Evolutionary conservation across 2,113 vertebrate genomes (phyloP).

Genomic region (Zapornia atra): DNA sequence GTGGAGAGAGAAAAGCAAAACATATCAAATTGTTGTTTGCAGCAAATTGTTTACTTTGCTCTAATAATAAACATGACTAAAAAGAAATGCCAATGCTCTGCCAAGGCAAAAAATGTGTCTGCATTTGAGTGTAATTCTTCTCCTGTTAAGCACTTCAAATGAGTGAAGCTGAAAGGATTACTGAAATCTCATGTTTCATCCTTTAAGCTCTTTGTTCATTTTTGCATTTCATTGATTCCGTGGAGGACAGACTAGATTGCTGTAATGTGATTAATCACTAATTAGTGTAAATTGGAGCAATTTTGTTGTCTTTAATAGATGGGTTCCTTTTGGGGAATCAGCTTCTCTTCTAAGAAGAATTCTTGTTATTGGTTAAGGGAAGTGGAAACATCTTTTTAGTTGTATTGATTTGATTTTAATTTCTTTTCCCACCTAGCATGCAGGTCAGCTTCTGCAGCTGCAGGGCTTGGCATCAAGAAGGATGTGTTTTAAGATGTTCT

Average conservation of each 20-base stretch:
- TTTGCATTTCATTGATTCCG: not conserved
- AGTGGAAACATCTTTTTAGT: not conserved
- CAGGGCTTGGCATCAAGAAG: not conserved
- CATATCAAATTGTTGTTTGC: not conserved
- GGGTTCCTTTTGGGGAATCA: not conserved
- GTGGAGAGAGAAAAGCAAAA: not conserved
- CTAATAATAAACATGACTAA: not conserved
- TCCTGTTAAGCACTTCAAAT: not conserved
- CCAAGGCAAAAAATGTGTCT: not conserved
- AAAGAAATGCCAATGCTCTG: not conserved
- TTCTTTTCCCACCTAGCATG: not conserved
- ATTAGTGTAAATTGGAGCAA: not conserved
- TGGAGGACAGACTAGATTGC: not conserved
- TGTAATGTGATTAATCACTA: not conserved
- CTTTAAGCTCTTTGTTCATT: not conserved
- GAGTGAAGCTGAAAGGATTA: not conserved
- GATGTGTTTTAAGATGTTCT: not conserved
- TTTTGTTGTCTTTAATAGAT: not conserved
- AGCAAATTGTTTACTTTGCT: conserved; percentile 1
- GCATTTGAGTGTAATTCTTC: not conserved
- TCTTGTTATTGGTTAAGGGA: not conserved
- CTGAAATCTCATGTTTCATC: not conserved
- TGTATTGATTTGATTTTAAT: not conserved
- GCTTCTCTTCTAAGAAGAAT: not conserved
- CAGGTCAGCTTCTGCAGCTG: not conserved